Evolutionary conservation across 2,888 invertebrate genomes (phyloP), one percentile per base, ranked within the genome.

Genomic region (Hybos culiciformis): DNA sequence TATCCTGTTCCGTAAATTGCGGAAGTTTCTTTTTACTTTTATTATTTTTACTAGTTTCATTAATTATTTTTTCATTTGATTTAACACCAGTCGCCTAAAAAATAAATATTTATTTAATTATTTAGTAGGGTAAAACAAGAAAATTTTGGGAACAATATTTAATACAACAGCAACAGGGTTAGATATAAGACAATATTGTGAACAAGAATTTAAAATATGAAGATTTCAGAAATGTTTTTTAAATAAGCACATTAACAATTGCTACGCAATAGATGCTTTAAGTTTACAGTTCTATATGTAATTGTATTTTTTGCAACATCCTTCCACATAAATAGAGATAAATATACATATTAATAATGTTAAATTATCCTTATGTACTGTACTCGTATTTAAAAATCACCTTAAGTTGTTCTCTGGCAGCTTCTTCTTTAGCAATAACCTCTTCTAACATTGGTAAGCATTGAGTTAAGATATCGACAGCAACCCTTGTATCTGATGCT

Each of bases 401-500:
- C 53, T 69, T 68, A 32, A 86, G 63, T 57, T 76, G 74, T 49
- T 73, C 72, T 21, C 84, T 70, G 42, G 73, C 70, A n/a, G 69
- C 67, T 17, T 77, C 68, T 64, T 86, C 85, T 50, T 73, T 72
- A 41, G 75, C 73, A 51, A 58, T 66, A 4, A 66, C 66, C 38
- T 66, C 67, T 26, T 59, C 58, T 1, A 67, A 51, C 71, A 75
- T 72, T 3, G 80, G 76, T 52, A 81, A 63, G 51, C 80, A 75
- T 61, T 77, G 75, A 42, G 72, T 72, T 41, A 87, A 65, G 11
- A 81, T 74, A 43, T 77, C 75, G 15, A 72, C 62, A 17, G 76
- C 72, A 3, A 78, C 74, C 29, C 78, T 70, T 6, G 71, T 61
- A 62, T 86, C 86, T 29, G 72, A 72, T 3, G 80, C 80, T 48